phyloP scores from a whole-genome alignment of 1,140 invertebrate genomes.

The Drosophila oshimai region DNA sequence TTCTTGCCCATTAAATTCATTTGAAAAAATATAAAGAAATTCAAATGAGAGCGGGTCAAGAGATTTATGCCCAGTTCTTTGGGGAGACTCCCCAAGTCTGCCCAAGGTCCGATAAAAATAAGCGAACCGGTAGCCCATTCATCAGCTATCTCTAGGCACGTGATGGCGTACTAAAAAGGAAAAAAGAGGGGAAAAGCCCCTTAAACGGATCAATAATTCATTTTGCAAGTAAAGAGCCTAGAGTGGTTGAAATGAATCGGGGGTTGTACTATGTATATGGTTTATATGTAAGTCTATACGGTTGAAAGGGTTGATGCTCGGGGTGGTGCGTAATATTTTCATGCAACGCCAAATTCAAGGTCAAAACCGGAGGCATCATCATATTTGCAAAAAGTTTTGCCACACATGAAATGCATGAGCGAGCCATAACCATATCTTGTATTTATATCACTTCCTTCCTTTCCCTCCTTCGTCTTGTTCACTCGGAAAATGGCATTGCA shows the following conservation, averaged over 20 bases:
- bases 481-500: slow-evolving; percentile 43
- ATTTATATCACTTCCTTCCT: slow-evolving; percentile 37
- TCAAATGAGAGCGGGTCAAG: slow-evolving; percentile 26
- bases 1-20: slow-evolving; percentile 3
- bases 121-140: slow-evolving; percentile 2
- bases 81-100: slow-evolving; percentile 1
- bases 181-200: background rate
- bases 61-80: slow-evolving; percentile 11
- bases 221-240: slow-evolving; percentile 25
- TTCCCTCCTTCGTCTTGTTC: background rate
- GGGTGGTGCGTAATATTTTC: slow-evolving; percentile 35
- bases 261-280: background rate
- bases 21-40: slow-evolving; percentile 2
- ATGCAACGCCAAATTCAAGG: slow-evolving; percentile 36
- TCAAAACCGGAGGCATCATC: slow-evolving; percentile 33
- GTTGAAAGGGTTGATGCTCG: background rate
- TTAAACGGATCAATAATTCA: slow-evolving; percentile 70
- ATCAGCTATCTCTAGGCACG: slow-evolving; percentile 14
- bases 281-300: slow-evolving; percentile 2
- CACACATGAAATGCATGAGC: slow-evolving; percentile 25
- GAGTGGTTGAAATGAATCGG: slow-evolving; percentile 60
- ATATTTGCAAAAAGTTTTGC: slow-evolving; percentile 39
- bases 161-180: background rate
- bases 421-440: slow-evolving; percentile 34
- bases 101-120: slow-evolving; percentile 16